Base-by-base conservation (phyloP, 2,888 invertebrate genomes). In the Ophion obscuratus region DNA sequence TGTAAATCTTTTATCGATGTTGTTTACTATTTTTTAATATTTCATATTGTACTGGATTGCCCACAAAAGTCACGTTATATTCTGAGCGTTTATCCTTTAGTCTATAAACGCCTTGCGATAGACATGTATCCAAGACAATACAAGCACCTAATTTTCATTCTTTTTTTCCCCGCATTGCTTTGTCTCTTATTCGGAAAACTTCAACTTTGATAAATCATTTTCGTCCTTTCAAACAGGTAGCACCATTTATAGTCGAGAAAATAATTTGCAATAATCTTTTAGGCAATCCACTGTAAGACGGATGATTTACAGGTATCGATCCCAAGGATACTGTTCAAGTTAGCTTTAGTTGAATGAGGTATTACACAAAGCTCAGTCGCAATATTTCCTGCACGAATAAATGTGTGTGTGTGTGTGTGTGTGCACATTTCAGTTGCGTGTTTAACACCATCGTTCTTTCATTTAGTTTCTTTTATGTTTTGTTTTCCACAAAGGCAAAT, bases 281-380 rank as follows among this genome's bases (percentile, higher is more conserved):
- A 91, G 92, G 92, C 93, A 93, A 93, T 92, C 92, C 92, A 92
- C 80, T 88, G 88, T 88, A 70, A 92, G 93, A 92, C 91, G 92
- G 93, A 92, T 89, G 87, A 91, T 92, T 93, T 90, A 87, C 87
- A 87, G 90, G 90, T 91, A 71, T 91, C 89, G 89, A 76, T 77
- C 61, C 88, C 86, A 59, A 81, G 89, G 83, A 90, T 90, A 92
- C 88, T 90, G 84, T 91, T 91, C 88, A 90, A 92, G 91, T 92
- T 89, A 92, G 91, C 92, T 92, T 93, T 91, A 91, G 90, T 91
- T 91, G 90, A 92, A 92, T 92, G 92, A 92, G 92, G 92, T 93
- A 92, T 92, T 91, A 89, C 90, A 92, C 89, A 90, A 91, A 89
- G 80, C 89, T 92, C 91, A 91, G 92, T 93, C 91, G 87, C 90